Percentiles rank a stretch among this genome's conserved stretches.
Evolutionary conservation across 2,888 invertebrate species (phyloP).

Genomic region (Anthrax anthrax): DNA sequence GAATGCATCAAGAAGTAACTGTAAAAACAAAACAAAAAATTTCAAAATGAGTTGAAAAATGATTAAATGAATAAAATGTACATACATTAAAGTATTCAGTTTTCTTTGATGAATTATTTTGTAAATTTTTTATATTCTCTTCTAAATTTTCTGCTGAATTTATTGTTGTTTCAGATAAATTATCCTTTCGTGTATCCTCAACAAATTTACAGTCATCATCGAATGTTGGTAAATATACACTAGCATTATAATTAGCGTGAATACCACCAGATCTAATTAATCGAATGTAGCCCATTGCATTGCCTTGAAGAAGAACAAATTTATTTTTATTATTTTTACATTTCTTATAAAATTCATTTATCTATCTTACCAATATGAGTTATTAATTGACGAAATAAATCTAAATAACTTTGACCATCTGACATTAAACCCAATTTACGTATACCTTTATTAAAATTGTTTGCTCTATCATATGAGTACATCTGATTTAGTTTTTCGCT

Average conservation of each 20-base stretch:
- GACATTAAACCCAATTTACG: slow-evolving; percentile 68
- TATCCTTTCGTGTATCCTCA: slow-evolving; percentile 44
- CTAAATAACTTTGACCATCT: slow-evolving; percentile 77
- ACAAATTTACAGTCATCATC: slow-evolving; percentile 45
- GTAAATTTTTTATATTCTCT: slow-evolving; percentile 60
- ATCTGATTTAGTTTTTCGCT: slow-evolving; percentile 47
- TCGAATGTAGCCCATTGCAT: slow-evolving; percentile 91
- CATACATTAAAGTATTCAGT: slow-evolving; percentile 63
- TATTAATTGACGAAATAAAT: slow-evolving; percentile 81
- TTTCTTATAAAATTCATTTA: not conserved
- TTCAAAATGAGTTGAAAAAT: not conserved
- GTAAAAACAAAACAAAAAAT: slow-evolving; percentile 5
- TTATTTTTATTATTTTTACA: no score
- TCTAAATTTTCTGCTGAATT: slow-evolving; percentile 60
- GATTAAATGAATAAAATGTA: not conserved
- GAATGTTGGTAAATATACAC: slow-evolving; percentile 75
- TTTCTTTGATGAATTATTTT: slow-evolving; percentile 72
- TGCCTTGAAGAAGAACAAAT: slow-evolving; percentile 29
- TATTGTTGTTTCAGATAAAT: slow-evolving; percentile 44
- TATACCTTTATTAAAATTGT: slow-evolving; percentile 85
- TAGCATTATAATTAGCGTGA: slow-evolving; percentile 81
- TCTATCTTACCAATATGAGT: slow-evolving; percentile 68
- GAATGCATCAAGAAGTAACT: slow-evolving; percentile 84
- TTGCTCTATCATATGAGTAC: slow-evolving; percentile 80
- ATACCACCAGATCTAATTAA: slow-evolving; percentile 87